A percentile compares a stretch with the other conserved stretches of the same genome.
These are phyloP conservation scores for Saimiri boliviensis DNA, from an alignment of 2,113 vertebrate genomes.

Conservation along the genomic window DNA sequence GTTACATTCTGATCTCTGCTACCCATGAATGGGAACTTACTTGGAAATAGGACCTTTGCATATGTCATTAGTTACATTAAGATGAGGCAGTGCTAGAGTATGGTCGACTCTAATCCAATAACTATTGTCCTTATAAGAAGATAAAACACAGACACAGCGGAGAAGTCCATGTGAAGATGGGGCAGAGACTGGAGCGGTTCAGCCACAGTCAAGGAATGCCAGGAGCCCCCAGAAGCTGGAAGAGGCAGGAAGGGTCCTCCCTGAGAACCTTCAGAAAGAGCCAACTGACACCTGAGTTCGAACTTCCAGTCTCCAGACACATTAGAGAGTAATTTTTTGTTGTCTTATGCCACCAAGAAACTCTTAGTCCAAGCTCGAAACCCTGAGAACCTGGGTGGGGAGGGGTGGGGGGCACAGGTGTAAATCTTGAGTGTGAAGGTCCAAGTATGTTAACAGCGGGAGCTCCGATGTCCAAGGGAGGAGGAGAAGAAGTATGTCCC, in stretches of 20 bases:
- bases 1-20: not conserved
- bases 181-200: not conserved
- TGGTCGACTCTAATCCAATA: not conserved
- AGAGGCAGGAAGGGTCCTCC: not conserved
- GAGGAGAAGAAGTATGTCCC: not conserved
- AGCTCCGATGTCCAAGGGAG: not conserved
- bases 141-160: not conserved
- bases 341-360: not conserved
- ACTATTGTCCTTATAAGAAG: not conserved
- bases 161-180: not conserved
- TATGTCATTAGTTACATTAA: not conserved
- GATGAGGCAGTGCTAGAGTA: too few species aligned
- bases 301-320: not conserved
- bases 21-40: not conserved
- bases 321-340: not conserved
- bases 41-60: not conserved
- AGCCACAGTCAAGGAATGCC: not conserved
- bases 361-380: not conserved
- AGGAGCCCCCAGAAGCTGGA: not conserved
- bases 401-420: accelerated
- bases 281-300: not conserved
- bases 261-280: not conserved
- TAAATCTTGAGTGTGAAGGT: not conserved
- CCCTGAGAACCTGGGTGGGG: not conserved
- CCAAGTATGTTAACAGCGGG: not conserved